Conservation (phyloP, 1,140 invertebrate species). For the Notospermus geniculatus region DNA sequence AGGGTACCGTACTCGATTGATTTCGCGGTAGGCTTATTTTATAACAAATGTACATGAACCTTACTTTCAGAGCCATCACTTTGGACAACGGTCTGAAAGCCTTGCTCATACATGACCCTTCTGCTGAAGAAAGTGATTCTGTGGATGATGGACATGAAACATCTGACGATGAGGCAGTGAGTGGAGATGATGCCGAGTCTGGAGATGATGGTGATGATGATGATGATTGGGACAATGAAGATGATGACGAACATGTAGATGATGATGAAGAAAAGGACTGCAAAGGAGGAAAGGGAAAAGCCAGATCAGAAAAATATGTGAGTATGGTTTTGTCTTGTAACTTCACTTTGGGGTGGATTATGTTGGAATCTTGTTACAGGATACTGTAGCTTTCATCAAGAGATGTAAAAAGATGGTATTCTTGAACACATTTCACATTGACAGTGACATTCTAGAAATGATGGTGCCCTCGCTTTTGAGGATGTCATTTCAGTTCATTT, state of each 20-base stretch:
- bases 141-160: slow-evolving; percentile 13
- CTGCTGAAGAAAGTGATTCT: slow-evolving; percentile 16
- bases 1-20: too few relatives aligned
- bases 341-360: too few relatives aligned
- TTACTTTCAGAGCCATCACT: slow-evolving; percentile 29
- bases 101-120: slow-evolving; percentile 36
- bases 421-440: too few relatives aligned
- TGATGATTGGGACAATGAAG: background rate
- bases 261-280: slow-evolving; percentile 19
- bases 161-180: slow-evolving; percentile 10
- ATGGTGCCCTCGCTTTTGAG: too few relatives aligned
- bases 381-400: too few relatives aligned
- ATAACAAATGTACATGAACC: slow-evolving; percentile 11
- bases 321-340: slow-evolving; percentile 10
- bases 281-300: slow-evolving; percentile 11
- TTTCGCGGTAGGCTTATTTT: background rate
- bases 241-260: background rate
- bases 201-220: slow-evolving; percentile 8
- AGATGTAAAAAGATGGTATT: too few relatives aligned
- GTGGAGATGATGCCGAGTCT: slow-evolving; percentile 2
- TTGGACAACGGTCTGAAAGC: slow-evolving; percentile 38
- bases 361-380: too few relatives aligned
- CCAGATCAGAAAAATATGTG: slow-evolving; percentile 18
- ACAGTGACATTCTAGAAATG: too few relatives aligned
- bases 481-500: too few relatives aligned